Evolutionary conservation across 92 coral and sea anemone species (phyloP), one percentile per base, ranked within the genome.

Genomic region (Actinostola sp.): DNA sequence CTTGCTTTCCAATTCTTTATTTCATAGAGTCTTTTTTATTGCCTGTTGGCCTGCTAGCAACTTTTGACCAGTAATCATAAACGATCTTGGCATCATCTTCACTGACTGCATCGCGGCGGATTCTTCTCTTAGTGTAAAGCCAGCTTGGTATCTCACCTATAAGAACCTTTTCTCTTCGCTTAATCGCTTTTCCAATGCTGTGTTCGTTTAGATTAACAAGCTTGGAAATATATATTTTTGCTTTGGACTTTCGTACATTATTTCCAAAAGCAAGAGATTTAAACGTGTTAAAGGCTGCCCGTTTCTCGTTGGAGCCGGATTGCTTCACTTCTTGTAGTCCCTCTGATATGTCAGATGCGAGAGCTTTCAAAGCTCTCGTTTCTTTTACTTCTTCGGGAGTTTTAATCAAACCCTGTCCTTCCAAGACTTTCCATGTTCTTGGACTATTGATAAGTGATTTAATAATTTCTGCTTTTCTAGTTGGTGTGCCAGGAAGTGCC

Each of bases 41-140:
- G 11, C 76, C 77, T 12, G 84, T 78, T 43, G 84, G 84, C 21
- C 84, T 45, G 30, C 89, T 84, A 9, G 72, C 80, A 21, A 62
- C 54, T 15, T 54, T 56, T 8, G 20, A 25, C 75, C 75, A 77
- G 69, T 66, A 77, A 32, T 66, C 39, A 45, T 23, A 66, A 28
- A 77, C 45, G 8, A 41, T 27, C 42, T 43, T n/a, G 1, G 63
- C 51, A 17, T 54, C 69, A 19, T 77, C 69, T 42, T 77, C 83
- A 8, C 49, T 41, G 4, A 76, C 0, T 3, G 63, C 66, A 30
- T 76, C 74, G 1, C 24, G 27, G 3, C 73, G 26, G 14, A 76
- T 27, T 26, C 54, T 66, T 30, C 62, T 58, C 54, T 45, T 66
- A 19, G 39, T 39, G 54, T 34, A 7, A 10, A 76, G 2, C 72